Conservation (phyloP, 1,140 invertebrate genomes). For the Melitaea cinxia region DNA sequence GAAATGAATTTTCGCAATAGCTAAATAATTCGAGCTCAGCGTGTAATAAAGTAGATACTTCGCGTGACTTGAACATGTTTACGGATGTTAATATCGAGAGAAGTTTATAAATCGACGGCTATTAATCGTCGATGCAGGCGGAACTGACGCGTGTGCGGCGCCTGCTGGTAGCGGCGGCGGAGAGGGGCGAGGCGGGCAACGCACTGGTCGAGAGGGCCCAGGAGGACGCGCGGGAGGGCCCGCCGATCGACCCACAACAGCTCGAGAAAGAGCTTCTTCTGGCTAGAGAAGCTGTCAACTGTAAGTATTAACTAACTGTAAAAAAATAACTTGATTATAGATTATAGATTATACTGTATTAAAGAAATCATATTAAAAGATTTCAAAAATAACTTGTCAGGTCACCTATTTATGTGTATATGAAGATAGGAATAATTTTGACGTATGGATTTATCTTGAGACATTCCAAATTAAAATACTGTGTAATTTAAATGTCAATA, state of each 20-base stretch:
- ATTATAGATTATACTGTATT: too few relatives aligned
- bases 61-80: conserved; percentile 34
- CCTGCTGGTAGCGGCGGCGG: conserved; percentile 83
- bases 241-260: conserved; percentile 61
- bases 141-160: conserved; percentile 85
- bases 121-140: conserved; percentile 61
- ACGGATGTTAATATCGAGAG: conserved; percentile 26
- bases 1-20: neutral
- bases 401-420: too few relatives aligned
- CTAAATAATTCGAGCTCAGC: neutral
- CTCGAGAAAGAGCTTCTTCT: conserved; percentile 76
- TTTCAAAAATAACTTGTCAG: too few relatives aligned
- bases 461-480: too few relatives aligned
- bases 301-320: conserved; percentile 50
- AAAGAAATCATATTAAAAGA: too few relatives aligned
- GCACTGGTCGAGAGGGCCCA: conserved; percentile 82
- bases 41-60: conserved; percentile 4
- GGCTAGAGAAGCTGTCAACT: conserved; percentile 79
- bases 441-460: too few relatives aligned
- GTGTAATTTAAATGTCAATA: too few relatives aligned
- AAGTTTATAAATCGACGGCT: conserved; percentile 42
- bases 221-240: conserved; percentile 57
- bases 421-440: too few relatives aligned
- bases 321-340: too few relatives aligned
- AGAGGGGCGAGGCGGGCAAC: conserved; percentile 82